Conservation (phyloP, 2,113 vertebrate genomes). For the Lipophrys pholis region DNA sequence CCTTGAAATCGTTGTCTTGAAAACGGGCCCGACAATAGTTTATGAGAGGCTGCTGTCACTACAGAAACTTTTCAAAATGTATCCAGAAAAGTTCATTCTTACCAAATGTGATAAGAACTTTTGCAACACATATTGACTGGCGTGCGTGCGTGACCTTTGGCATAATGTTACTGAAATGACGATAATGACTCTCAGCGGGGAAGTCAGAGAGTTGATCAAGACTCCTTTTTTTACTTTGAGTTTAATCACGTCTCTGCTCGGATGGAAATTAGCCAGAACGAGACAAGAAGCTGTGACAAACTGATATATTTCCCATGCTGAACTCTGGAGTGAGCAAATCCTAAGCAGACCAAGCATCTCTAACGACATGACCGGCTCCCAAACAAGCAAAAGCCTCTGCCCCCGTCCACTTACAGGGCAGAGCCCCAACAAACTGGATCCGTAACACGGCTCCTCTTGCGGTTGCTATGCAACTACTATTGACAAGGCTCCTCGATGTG, state of each 20-base stretch:
- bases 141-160: slow-evolving; percentile 66
- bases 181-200: slow-evolving; percentile 69
- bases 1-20: no score
- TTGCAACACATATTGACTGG: no score
- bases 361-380: slow-evolving; percentile 22
- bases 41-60: no score
- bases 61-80: no score
- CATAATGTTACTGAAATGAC: slow-evolving; percentile 41
- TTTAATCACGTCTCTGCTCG: slow-evolving; percentile 58
- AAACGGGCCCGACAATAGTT: no score
- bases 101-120: no score
- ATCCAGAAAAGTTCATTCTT: no score
- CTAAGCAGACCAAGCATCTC: slow-evolving; percentile 37
- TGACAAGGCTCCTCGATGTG: not conserved
- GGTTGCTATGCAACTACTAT: slow-evolving; percentile 39
- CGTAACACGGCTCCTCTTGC: not conserved
- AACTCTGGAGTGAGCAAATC: slow-evolving; percentile 36
- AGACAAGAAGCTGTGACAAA: slow-evolving; percentile 62
- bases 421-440: not conserved
- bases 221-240: slow-evolving; percentile 58
- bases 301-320: slow-evolving; percentile 55
- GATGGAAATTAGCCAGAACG: slow-evolving; percentile 66
- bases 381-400: not conserved
- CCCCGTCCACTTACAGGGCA: not conserved
- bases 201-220: slow-evolving; percentile 57